Percentiles rank a stretch among this genome's conserved stretches.
Conservation (phyloP, 2,797 vertebrate genomes). For the Antrozous pallidus region DNA sequence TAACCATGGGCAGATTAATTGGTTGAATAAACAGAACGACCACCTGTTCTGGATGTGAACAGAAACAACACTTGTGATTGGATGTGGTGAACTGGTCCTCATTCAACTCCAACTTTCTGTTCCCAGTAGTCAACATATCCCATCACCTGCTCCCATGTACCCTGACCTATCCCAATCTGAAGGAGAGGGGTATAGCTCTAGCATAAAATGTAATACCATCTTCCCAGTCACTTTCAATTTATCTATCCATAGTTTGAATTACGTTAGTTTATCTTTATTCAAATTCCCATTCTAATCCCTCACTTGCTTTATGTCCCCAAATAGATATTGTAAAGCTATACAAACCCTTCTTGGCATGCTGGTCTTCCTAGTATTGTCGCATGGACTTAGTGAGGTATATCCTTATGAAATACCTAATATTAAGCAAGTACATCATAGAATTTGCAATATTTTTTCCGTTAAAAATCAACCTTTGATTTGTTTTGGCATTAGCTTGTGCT, state of each 20-base stretch:
- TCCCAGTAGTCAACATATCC: fast-evolving
- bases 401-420: not conserved
- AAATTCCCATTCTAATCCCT: not conserved
- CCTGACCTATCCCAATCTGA: not conserved
- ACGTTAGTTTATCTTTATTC: not conserved
- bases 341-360: not conserved
- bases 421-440: not conserved
- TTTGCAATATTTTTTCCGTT: not conserved
- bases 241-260: not conserved
- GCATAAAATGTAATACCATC: not conserved
- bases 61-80: not conserved
- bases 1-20: not conserved
- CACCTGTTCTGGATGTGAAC: not conserved
- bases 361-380: not conserved
- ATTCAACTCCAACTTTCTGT: not conserved
- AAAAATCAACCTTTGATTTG: not conserved
- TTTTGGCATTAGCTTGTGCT: not conserved
- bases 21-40: not conserved
- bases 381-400: not conserved
- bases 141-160: not conserved
- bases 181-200: fast-evolving
- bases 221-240: not conserved
- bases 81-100: not conserved
- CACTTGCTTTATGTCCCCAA: not conserved
- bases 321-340: not conserved